phyloP scores from a whole-genome alignment of 2,113 vertebrate genomes.

The Ptilorrhoa leucosticta region DNA sequence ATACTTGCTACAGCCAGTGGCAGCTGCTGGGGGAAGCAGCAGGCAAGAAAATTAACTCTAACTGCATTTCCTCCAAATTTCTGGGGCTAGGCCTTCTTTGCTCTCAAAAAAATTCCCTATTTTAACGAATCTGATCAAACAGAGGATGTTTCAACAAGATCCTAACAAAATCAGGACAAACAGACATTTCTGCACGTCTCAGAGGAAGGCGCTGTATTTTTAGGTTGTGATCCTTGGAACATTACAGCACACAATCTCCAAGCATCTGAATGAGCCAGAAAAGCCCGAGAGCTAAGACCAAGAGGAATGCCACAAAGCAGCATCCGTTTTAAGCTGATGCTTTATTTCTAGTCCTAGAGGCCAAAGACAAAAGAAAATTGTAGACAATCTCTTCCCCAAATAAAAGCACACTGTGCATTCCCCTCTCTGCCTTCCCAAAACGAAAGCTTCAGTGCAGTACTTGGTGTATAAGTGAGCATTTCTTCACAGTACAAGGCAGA shows the following conservation, averaged over 20 bases:
- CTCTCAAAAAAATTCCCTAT: background rate
- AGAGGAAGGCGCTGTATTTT: background rate
- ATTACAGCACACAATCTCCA: background rate
- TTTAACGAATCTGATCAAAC: background rate
- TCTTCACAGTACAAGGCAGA: slow-evolving; percentile 2
- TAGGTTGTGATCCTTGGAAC: background rate
- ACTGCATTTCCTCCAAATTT: background rate
- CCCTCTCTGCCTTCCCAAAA: background rate
- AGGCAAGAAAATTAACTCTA: background rate
- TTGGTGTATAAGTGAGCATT: background rate
- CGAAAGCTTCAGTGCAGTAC: background rate
- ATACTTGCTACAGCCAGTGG: accelerated
- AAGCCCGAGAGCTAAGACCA: background rate
- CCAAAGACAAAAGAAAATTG: background rate
- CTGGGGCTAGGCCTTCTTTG: background rate
- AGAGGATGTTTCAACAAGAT: background rate
- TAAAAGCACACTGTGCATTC: background rate
- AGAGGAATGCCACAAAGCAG: slow-evolving; percentile 20
- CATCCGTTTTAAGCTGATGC: background rate
- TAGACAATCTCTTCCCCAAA: background rate
- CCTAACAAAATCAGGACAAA: background rate
- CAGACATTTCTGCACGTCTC: background rate
- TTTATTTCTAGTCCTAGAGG: background rate
- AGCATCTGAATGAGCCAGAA: background rate
- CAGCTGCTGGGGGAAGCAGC: background rate